These are phyloP conservation scores for Tapirus terrestris DNA, from an alignment of 2,113 vertebrate genomes.

Conservation along the genomic window DNA sequence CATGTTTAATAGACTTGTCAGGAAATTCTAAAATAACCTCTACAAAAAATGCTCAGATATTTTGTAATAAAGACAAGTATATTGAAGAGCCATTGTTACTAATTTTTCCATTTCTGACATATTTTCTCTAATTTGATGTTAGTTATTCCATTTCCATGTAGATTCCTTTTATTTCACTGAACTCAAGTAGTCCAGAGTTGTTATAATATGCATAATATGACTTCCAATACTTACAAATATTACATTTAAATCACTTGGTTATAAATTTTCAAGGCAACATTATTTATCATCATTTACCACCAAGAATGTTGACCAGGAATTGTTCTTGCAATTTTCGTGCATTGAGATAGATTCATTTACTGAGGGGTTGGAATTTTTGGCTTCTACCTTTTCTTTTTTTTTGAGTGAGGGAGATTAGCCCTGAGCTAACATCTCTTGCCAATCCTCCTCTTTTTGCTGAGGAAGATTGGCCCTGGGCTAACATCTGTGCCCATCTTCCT, in stretches of 20 bases:
- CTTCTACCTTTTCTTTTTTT: too few species aligned
- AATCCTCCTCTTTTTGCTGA: too few species aligned
- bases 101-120: background rate
- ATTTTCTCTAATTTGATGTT: background rate
- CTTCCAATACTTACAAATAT: background rate
- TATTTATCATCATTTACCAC: background rate
- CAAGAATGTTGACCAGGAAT: too few species aligned
- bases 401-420: too few species aligned
- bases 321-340: background rate
- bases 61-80: background rate
- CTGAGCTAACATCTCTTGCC: too few species aligned
- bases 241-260: background rate
- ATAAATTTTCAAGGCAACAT: background rate
- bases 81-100: background rate
- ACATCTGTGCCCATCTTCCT: too few species aligned
- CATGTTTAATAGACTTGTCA: background rate
- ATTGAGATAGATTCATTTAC: background rate
- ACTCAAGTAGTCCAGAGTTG: background rate
- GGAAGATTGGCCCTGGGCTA: too few species aligned
- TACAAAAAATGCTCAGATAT: background rate
- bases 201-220: background rate
- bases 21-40: background rate
- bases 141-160: background rate
- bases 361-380: background rate
- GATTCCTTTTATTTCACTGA: background rate